phyloP scores from a whole-genome alignment of 2,888 invertebrate genomes.

The Eretmocerus hayati region DNA sequence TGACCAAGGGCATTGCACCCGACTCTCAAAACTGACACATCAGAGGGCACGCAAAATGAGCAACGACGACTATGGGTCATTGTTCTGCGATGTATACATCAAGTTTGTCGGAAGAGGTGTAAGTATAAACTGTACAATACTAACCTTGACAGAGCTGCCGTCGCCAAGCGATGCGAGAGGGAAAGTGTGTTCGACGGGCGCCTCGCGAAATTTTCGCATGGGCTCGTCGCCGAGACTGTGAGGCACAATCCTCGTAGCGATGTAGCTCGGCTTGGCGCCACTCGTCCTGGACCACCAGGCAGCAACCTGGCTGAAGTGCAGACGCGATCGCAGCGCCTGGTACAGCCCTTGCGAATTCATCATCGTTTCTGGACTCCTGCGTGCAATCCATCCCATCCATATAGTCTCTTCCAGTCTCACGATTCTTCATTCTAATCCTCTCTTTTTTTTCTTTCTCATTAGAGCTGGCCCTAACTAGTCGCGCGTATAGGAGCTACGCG shows the following conservation, averaged over 20 bases:
- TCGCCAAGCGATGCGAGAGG: constrained; percentile 63
- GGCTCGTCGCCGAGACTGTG: constrained; percentile 35
- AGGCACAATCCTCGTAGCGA: constrained; percentile 39
- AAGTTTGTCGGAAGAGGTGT: too few relatives aligned
- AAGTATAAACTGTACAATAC: too few relatives aligned
- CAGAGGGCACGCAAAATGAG: too few relatives aligned
- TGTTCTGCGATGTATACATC: too few relatives aligned
- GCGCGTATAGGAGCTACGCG: too few relatives aligned
- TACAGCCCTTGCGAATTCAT: constrained; percentile 64
- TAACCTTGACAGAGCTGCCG: constrained; percentile 55
- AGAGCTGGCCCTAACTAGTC: too few relatives aligned
- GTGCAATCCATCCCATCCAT: neutral
- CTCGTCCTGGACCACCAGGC: constrained; percentile 70
- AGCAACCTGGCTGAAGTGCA: constrained; percentile 94
- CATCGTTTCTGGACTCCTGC: constrained; percentile 41
- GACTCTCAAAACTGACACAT: too few relatives aligned
- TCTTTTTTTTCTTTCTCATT: neutral
- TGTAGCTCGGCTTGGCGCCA: constrained; percentile 45
- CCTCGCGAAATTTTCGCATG: constrained; percentile 41
- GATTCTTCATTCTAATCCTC: neutral
- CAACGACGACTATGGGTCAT: too few relatives aligned
- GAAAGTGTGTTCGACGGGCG: constrained; percentile 63
- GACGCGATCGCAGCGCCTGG: constrained; percentile 87
- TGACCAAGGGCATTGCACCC: too few relatives aligned
- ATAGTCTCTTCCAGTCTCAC: neutral